Conservation (phyloP, 2,888 invertebrate genomes). For the Crematogaster levior region DNA sequence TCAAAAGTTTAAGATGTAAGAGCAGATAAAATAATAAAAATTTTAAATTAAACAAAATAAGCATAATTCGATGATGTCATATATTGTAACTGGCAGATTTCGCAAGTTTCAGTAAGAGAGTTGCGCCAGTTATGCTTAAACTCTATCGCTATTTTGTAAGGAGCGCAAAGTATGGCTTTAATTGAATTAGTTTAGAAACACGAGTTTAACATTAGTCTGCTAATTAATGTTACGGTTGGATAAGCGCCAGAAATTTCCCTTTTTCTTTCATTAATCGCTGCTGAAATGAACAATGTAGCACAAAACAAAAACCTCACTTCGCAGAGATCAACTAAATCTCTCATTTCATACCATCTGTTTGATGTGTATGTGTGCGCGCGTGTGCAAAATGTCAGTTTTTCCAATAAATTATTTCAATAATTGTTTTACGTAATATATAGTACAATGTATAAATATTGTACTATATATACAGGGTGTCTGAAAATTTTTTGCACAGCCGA, state of each 20-base stretch:
- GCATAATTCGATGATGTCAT: too few species aligned
- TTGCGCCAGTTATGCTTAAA: conserved; percentile 41
- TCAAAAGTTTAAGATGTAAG: background rate
- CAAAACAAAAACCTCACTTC: background rate
- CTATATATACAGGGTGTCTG: too few species aligned
- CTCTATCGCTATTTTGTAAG: conserved; percentile 51
- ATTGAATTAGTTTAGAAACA: conserved; percentile 77
- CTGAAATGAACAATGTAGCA: conserved; percentile 32
- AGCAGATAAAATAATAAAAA: background rate
- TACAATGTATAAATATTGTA: background rate
- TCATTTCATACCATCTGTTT: background rate
- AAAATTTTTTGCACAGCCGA: too few species aligned
- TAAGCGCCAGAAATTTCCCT: conserved; percentile 62
- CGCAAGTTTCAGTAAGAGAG: conserved; percentile 20
- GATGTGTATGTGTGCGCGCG: too few species aligned
- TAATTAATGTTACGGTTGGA: conserved; percentile 75
- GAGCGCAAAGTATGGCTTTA: conserved; percentile 63
- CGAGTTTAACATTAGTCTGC: conserved; percentile 70
- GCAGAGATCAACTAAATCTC: background rate
- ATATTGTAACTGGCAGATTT: conserved; percentile 9
- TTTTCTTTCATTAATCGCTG: conserved; percentile 63
- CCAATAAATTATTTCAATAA: conserved; percentile 10
- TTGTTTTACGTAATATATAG: background rate
- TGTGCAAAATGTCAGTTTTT: background rate
- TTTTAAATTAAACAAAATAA: too few species aligned